Base-by-base conservation (phyloP, 2,797 vertebrate genomes). In the Anabas testudineus region DNA sequence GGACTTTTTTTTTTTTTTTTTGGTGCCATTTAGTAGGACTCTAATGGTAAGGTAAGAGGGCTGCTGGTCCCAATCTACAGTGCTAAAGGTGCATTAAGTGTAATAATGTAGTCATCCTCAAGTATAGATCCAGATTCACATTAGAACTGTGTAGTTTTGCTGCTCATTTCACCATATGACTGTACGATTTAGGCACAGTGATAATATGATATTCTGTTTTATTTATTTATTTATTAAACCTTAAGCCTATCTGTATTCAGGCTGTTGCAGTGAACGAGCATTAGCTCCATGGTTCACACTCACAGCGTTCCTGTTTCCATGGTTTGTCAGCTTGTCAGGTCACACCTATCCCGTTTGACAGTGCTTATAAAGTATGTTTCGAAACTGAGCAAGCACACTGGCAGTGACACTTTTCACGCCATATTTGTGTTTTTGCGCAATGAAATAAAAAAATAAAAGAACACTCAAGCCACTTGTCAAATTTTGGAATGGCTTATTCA, bases 391-490 rank as follows among this genome's bases (percentile, higher is more conserved):
- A 10, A 47, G 21, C 55, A 21, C 32, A 15, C 42, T 13, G 37
- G n/a, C 43, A 36, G 48, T n/a, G 58, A 72, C 46, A 54, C 51
- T 48, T 67, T 59, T 30, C 22, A 19, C 6, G 2, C 26, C n/a
- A 16, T 16, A 14, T 67, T 84, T 74, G 24, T 65, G 28, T 78
- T 71, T 73, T 66, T 63, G 45, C 49, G 0, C 49, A 9, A 18
- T 34, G 34, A 62, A 67, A 76, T 59, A 67, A 58, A 80, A 54
- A 80, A 48, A 52, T n/a, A n/a, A n/a, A n/a, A n/a, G n/a, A n/a
- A n/a, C n/a, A n/a, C 46, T 45, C 14, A 7, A 64, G 22, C 66
- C 42, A 22, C 60, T 74, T 79, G 60, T 59, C 58, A 76, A 22
- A 19, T 45, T 65, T 42, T 41, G 15, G 59, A 34, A 59, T 7